Evolutionary conservation across 1,140 invertebrate genomes (phyloP), one percentile per base, ranked within the genome.

Genomic region (Delia radicum): DNA sequence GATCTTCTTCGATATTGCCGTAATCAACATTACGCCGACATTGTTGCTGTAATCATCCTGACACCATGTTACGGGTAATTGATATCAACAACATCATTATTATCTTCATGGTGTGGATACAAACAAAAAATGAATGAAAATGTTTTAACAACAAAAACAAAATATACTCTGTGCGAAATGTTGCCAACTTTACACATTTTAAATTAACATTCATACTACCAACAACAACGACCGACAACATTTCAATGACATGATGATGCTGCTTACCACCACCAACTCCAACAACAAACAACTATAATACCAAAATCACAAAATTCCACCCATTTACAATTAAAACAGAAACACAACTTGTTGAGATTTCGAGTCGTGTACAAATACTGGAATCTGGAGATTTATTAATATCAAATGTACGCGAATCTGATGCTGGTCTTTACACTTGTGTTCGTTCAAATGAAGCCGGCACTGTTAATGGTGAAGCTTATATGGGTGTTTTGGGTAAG

Each of bases 361-460:
- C n/a, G n/a, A n/a, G n/a, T n/a, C n/a, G n/a, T n/a, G n/a, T n/a
- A n/a, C n/a, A n/a, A n/a, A n/a, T n/a, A n/a, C n/a, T n/a, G n/a
- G n/a, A n/a, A n/a, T n/a, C 91, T 77, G 95, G 95, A 10, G 93
- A 95, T 88, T 89, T 97, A 79, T 87, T 97, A 75, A 93, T 98
- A 75, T 93, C 95, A n/a, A 92, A 94, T 67, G 93, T 94, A 4
- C 91, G 93, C 75, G 89, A 92, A 77, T 88, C 89, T 26, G 96
- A 98, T 85, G 92, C 91, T 77, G 97, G 96, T 55, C 91, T 93
- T 81, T 99, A 98, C 83, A 94, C 92, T 8, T 99, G 96, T 85
- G 89, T 94, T 65, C 89, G 96, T 76, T 90, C 93, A 27, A 98
- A 98, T 85, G 94, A 95, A 86, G 95, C 94, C 37, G 96, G 96